Conservation (phyloP, 2,113 vertebrate species). For the Alces alces region DNA sequence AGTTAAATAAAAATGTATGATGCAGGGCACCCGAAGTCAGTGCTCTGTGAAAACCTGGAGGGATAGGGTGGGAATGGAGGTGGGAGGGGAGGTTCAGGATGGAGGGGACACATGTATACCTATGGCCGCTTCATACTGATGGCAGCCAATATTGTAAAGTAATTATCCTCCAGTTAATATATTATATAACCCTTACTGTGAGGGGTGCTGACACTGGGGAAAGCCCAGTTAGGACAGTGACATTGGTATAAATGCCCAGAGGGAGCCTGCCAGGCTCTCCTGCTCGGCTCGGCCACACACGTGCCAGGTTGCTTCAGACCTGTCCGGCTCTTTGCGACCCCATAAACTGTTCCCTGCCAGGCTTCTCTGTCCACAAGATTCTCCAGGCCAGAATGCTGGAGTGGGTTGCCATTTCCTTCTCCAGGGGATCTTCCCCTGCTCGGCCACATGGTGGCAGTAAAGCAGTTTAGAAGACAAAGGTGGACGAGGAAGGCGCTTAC, state of each 20-base stretch:
- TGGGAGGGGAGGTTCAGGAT: neutral
- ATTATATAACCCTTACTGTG: neutral
- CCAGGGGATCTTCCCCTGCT: neutral
- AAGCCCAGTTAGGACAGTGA: neutral
- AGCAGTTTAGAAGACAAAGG: neutral
- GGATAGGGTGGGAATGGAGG: neutral
- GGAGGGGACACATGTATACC: neutral
- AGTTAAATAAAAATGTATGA: neutral
- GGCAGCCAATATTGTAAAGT: neutral
- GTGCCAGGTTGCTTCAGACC: neutral
- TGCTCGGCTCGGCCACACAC: neutral
- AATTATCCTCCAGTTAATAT: neutral
- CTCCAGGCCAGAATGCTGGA: neutral
- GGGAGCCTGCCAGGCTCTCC: neutral
- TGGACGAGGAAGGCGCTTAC: fast-evolving
- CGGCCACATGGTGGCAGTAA: neutral
- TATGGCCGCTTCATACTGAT: neutral
- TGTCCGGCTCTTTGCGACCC: neutral
- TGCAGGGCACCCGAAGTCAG: neutral
- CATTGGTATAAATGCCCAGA: neutral
- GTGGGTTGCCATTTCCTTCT: neutral
- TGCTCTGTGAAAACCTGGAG: neutral
- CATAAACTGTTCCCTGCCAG: neutral
- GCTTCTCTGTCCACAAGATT: neutral
- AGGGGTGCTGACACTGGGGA: neutral